Evolutionary conservation across 1,140 invertebrate genomes (phyloP).

Genomic region (Microplitis mediator): DNA sequence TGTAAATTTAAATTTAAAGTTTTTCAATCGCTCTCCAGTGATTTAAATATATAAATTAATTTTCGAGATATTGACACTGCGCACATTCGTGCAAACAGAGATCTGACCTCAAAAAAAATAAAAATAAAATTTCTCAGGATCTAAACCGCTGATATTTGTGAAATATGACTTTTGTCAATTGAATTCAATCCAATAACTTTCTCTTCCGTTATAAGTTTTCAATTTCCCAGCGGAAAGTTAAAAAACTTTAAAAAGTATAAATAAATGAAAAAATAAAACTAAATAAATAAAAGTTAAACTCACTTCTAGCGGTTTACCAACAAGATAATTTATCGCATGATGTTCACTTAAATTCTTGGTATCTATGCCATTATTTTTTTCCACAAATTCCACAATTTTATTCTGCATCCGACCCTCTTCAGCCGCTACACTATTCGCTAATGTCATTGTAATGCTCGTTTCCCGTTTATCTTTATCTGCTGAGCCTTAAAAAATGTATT

Average conservation of each 20-base stretch:
- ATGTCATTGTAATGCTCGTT: slow-evolving; percentile 1
- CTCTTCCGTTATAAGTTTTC: too few species aligned
- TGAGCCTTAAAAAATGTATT: too few species aligned
- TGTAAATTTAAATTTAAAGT: too few species aligned
- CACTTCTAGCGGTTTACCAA: slow-evolving; percentile 82
- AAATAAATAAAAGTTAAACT: slow-evolving; percentile 17
- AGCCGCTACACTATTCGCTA: slow-evolving; percentile 46
- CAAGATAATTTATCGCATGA: slow-evolving; percentile 69
- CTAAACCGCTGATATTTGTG: too few species aligned
- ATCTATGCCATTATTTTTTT: slow-evolving; percentile 39
- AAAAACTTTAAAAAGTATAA: slow-evolving; percentile 9
- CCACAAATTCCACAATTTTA: slow-evolving; percentile 31
- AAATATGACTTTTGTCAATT: too few species aligned
- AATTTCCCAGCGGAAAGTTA: background rate
- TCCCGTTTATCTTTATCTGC: background rate
- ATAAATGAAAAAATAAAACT: background rate
- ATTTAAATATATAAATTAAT: too few species aligned
- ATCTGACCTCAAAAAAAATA: too few species aligned
- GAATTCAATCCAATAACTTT: too few species aligned
- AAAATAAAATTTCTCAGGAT: too few species aligned
- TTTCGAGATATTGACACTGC: too few species aligned
- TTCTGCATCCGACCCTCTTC: slow-evolving; percentile 64
- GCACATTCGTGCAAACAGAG: too few species aligned
- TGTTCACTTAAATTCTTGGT: slow-evolving; percentile 38
- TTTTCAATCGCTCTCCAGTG: too few species aligned